These are phyloP conservation scores for Netelia melanura DNA, from an alignment of 2,888 invertebrate genomes.

Conservation along the genomic window DNA sequence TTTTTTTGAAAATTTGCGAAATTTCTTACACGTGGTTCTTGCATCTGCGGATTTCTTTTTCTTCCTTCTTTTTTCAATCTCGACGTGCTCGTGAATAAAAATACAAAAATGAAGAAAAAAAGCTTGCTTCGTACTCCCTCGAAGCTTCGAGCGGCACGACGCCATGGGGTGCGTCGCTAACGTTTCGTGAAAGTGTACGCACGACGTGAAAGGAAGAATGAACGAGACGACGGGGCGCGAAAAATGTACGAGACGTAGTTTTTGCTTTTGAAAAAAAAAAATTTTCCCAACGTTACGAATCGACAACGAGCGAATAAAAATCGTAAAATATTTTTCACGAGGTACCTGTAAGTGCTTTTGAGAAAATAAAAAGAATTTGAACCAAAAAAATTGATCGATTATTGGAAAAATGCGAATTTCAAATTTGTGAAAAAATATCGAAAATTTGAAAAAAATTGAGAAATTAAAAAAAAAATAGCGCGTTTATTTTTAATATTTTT, in stretches of 20 bases:
- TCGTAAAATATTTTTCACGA: neutral
- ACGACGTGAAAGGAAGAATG: constrained; percentile 37
- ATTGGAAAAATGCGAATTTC: too few species aligned
- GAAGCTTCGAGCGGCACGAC: constrained; percentile 21
- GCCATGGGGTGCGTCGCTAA: constrained; percentile 36
- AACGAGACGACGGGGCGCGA: constrained; percentile 20
- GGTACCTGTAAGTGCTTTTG: too few species aligned
- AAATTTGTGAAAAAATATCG: too few species aligned
- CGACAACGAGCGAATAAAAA: constrained; percentile 12
- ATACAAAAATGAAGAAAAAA: constrained; percentile 27
- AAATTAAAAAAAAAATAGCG: too few species aligned
- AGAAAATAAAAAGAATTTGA: constrained; percentile 1
- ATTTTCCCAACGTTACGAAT: neutral
- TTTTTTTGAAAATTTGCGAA: too few species aligned
- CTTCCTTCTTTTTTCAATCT: neutral
- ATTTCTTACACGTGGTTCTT: too few species aligned
- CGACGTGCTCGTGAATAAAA: neutral
- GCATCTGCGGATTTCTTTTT: too few species aligned
- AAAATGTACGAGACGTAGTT: neutral
- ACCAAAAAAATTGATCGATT: neutral
- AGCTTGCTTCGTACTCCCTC: constrained; percentile 10
- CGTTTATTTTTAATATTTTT: too few species aligned
- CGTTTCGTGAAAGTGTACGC: constrained; percentile 40
- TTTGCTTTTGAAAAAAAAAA: neutral
- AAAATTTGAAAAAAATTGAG: too few species aligned